Evolutionary conservation across 1,140 invertebrate genomes (phyloP), one percentile per base, ranked within the genome.

Genomic region (Hyphantria cunea): DNA sequence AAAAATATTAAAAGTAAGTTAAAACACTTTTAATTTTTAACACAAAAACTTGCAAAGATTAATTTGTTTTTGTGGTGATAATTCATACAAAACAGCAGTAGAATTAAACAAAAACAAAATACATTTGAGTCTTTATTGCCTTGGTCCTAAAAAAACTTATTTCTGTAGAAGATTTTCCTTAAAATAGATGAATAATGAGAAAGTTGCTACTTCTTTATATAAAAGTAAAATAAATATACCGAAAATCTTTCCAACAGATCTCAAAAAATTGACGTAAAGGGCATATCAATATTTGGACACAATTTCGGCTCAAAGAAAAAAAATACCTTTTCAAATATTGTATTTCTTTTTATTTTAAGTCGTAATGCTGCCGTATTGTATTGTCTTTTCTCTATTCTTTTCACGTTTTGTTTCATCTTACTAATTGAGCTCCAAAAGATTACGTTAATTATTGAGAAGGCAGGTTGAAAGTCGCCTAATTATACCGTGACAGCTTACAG

Each of bases 401-500:
- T 25, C 37, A 15, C 37, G 15, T 65, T 70, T 47, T 37, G 45
- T 39, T 56, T 56, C 12, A 39, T 48, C 41, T 61, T 61, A 62
- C 64, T 78, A 78, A 76, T 76, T 68, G 58, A 70, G 52, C 59
- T 66, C 44, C 50, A 47, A 63, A 75, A 60, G 68, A 68, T 67
- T 68, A 67, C 69, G 41, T 76, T 74, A 77, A 77, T 72, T 76
- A 78, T 68, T 67, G 41, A 58, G 34, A 47, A 44, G 61, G 34
- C 42, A 42, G 14, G 56, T 50, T 31, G 51, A 14, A 53, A 58
- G 48, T 48, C 48, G 39, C 25, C 47, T 58, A 56, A 64, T 64
- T 64, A 58, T 47, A 33, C 47, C 17, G 13, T 14, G 53, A 48
- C 37, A 44, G 15, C 49, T 49, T 49, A 45, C 61, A 51, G 54